Percentiles rank a stretch among this genome's conserved stretches.
phyloP scores from a whole-genome alignment of 2,888 invertebrate genomes.

The Petrophora chlorosata region DNA sequence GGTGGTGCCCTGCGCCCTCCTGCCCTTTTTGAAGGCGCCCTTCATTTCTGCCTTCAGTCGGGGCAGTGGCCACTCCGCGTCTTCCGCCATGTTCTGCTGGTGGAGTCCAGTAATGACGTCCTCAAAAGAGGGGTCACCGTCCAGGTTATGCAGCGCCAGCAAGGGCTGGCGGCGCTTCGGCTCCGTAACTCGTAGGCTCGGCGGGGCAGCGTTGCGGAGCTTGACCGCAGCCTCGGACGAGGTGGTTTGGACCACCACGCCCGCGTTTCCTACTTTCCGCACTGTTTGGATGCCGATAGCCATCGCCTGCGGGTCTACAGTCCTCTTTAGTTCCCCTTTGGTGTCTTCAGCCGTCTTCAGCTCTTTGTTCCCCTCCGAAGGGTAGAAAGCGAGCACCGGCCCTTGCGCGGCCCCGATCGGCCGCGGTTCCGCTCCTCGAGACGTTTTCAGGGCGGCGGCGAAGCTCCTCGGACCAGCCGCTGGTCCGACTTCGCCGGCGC shows the following conservation, averaged over 20 bases:
- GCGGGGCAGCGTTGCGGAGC: conserved; percentile 1
- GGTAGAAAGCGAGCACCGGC: no score
- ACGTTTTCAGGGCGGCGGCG: neutral
- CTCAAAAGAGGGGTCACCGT: conserved; percentile 8
- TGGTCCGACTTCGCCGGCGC: no score
- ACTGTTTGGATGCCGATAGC: neutral
- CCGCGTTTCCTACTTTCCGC: conserved; percentile 2
- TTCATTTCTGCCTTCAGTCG: neutral
- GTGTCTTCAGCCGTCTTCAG: neutral
- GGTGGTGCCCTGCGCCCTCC: neutral
- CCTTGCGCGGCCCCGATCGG: neutral
- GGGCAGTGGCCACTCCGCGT: neutral
- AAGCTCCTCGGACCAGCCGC: no score
- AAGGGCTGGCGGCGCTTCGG: conserved; percentile 7
- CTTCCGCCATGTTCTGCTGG: neutral
- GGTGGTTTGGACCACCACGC: neutral
- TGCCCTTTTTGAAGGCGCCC: neutral
- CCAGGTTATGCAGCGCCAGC: neutral
- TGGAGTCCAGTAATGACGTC: neutral
- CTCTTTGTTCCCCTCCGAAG: neutral
- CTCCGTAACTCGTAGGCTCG: conserved; percentile 13
- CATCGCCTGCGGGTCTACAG: neutral
- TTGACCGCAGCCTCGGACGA: conserved; percentile 4
- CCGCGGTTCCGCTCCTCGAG: no score
- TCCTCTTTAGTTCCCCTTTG: neutral